These are phyloP conservation scores for Acomys russatus DNA, from an alignment of 2,797 vertebrate genomes.

Conservation along the genomic window DNA sequence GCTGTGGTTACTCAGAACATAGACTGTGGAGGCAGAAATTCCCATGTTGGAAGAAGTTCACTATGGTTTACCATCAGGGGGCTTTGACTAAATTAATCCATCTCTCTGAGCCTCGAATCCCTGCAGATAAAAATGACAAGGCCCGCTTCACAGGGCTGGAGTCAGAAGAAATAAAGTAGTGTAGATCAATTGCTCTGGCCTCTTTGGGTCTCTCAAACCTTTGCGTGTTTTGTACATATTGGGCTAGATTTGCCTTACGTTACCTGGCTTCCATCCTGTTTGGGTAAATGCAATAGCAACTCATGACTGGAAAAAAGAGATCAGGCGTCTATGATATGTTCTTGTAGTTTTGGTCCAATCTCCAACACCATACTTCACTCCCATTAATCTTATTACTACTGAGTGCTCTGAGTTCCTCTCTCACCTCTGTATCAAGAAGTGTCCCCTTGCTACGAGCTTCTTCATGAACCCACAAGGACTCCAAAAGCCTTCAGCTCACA, in stretches of 20 bases:
- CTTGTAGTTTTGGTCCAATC: neutral
- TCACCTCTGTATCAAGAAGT: neutral
- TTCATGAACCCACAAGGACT: neutral
- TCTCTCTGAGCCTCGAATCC: constrained; percentile 26
- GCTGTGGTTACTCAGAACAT: neutral
- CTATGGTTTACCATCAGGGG: neutral
- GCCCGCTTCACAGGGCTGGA: neutral
- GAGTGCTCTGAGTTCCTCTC: neutral
- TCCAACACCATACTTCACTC: neutral
- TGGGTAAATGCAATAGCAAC: neutral
- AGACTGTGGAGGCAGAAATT: neutral
- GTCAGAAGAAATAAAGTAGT: constrained; percentile 25
- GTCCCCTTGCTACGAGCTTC: neutral
- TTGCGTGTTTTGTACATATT: neutral
- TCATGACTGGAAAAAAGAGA: neutral
- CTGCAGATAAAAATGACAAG: neutral
- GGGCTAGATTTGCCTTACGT: neutral
- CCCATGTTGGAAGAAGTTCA: neutral
- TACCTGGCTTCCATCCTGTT: neutral
- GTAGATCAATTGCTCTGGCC: neutral
- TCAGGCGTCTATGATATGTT: neutral
- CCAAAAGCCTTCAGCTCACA: neutral
- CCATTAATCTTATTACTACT: neutral
- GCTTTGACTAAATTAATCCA: neutral
- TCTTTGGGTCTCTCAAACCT: neutral